A percentile compares a stretch with the other conserved stretches of the same genome.
Evolutionary conservation across 2,113 vertebrate species (phyloP).

Genomic region (Caretta caretta): DNA sequence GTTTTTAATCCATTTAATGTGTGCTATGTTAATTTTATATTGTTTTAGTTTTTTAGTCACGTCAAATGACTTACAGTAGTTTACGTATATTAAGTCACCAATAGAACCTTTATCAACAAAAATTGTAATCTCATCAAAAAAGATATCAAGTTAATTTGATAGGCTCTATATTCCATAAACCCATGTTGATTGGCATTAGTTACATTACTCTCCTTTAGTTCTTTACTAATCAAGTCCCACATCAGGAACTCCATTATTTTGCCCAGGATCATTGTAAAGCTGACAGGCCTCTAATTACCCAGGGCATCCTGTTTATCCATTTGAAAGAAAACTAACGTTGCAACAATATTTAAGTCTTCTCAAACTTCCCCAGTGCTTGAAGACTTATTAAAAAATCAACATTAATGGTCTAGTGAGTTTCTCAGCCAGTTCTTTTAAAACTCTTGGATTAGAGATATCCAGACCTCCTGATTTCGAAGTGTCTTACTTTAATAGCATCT

Average conservation of each 20-base stretch:
- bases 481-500: neutral
- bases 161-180: neutral
- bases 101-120: neutral
- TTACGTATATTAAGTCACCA: neutral
- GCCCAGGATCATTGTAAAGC: neutral
- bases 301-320: neutral
- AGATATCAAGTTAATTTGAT: neutral
- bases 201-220: neutral
- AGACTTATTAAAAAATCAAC: neutral
- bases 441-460: neutral
- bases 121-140: neutral
- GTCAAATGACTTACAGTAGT: neutral
- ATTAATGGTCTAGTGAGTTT: neutral
- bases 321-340: neutral
- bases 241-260: neutral
- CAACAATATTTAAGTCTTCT: neutral
- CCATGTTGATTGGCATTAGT: neutral
- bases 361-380: neutral
- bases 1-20: neutral
- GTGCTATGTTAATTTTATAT: neutral
- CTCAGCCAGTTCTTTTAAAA: neutral
- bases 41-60: neutral
- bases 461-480: neutral
- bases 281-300: neutral
- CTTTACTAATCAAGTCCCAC: neutral